Evolutionary conservation across 2,888 invertebrate genomes (phyloP).

Genomic region (Hoplodrina blanda): DNA sequence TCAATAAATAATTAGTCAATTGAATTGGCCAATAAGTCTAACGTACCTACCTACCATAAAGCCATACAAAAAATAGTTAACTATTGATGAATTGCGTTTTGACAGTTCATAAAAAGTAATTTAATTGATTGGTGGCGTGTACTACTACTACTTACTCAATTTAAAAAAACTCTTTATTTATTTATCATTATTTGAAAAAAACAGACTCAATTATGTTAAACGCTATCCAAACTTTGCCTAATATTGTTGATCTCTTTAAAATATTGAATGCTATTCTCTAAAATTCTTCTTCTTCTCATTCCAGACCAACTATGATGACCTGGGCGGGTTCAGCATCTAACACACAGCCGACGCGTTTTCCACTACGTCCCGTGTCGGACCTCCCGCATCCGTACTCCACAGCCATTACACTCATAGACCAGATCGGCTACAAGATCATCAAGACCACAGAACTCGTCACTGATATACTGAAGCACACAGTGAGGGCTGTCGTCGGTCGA

Average conservation of each 20-base stretch:
- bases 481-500: slow-evolving; percentile 85
- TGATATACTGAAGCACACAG: slow-evolving; percentile 85
- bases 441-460: slow-evolving; percentile 87
- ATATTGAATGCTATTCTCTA: not conserved
- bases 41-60: no score
- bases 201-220: no score
- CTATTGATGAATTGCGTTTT: no score
- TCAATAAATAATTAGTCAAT: no score
- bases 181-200: no score
- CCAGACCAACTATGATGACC: slow-evolving; percentile 79
- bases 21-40: no score
- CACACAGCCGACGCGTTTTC: slow-evolving; percentile 78
- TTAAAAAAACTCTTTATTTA: no score
- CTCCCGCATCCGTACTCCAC: slow-evolving; percentile 79
- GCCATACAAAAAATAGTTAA: no score
- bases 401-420: slow-evolving; percentile 86
- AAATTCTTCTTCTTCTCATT: slow-evolving; percentile 54
- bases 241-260: not conserved
- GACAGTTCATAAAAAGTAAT: no score
- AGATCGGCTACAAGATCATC: slow-evolving; percentile 88
- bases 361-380: slow-evolving; percentile 76
- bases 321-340: slow-evolving; percentile 76
- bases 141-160: no score
- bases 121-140: no score
- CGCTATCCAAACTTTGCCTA: no score